phyloP scores from a whole-genome alignment of 2,888 invertebrate genomes.

The Acrobasis suavella region DNA sequence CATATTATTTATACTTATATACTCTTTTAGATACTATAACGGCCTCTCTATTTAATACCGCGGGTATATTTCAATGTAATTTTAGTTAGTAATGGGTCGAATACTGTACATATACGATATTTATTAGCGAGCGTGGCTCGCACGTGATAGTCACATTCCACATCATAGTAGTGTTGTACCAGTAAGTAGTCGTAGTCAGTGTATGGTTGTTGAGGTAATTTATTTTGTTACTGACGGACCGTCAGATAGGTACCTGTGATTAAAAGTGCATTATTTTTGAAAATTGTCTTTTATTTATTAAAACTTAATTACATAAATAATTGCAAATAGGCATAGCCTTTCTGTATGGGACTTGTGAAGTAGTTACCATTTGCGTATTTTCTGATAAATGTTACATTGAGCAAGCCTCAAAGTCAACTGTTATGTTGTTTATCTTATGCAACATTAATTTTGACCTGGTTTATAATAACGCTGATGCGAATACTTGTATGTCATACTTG shows the following conservation, averaged over 20 bases:
- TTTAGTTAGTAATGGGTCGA: constrained; percentile 23
- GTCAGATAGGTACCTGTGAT: constrained; percentile 64
- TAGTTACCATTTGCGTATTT: too few species aligned
- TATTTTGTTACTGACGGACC: constrained; percentile 62
- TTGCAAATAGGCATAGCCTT: too few species aligned
- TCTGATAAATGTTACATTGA: too few species aligned
- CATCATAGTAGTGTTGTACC: constrained; percentile 13
- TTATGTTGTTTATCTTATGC: too few species aligned
- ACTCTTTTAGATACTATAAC: constrained; percentile 17
- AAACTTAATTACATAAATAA: too few species aligned
- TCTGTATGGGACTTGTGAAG: too few species aligned
- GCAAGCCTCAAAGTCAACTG: too few species aligned
- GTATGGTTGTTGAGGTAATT: constrained; percentile 67
- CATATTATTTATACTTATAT: constrained; percentile 14
- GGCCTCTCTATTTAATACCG: constrained; percentile 26
- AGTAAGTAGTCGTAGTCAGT: constrained; percentile 49
- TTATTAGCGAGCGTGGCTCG: constrained; percentile 16
- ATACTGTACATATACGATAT: constrained; percentile 30
- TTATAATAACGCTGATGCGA: too few species aligned
- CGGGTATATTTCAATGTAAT: constrained; percentile 27
- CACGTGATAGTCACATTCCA: constrained; percentile 14
- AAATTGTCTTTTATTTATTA: background rate
- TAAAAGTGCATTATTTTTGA: constrained; percentile 74
- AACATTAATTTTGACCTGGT: too few species aligned
- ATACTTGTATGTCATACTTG: too few species aligned